Conservation (phyloP, 2,888 invertebrate genomes). For the Xestia c-nigrum region DNA sequence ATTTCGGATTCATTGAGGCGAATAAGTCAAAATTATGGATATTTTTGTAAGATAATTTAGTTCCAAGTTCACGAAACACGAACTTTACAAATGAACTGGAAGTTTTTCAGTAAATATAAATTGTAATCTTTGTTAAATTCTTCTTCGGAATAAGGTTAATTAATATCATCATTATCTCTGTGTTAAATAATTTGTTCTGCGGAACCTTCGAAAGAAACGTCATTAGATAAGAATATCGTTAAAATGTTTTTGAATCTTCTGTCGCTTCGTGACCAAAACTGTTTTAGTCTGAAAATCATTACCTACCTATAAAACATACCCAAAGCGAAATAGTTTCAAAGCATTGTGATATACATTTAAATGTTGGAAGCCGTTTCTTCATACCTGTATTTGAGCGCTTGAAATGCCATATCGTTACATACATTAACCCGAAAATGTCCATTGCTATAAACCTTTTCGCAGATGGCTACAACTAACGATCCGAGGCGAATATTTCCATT, state of each 20-base stretch:
- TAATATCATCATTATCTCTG: slow-evolving; percentile 40
- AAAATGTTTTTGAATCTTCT: slow-evolving; percentile 18
- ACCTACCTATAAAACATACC: neutral
- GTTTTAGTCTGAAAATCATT: slow-evolving; percentile 9
- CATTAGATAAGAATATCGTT: slow-evolving; percentile 23
- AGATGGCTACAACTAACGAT: slow-evolving; percentile 52
- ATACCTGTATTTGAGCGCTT: slow-evolving; percentile 12
- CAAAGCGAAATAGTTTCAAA: neutral
- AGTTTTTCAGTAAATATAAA: slow-evolving; percentile 33
- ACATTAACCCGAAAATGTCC: slow-evolving; percentile 46
- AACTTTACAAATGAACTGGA: slow-evolving; percentile 41
- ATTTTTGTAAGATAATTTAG: slow-evolving; percentile 46
- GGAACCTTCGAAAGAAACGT: slow-evolving; percentile 16
- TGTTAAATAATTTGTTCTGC: slow-evolving; percentile 37
- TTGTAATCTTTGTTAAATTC: slow-evolving; percentile 27
- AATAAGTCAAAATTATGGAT: slow-evolving; percentile 42
- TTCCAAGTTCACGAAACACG: slow-evolving; percentile 24
- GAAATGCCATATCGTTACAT: slow-evolving; percentile 42
- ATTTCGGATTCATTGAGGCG: slow-evolving; percentile 41
- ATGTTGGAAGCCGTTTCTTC: slow-evolving; percentile 10
- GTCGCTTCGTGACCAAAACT: slow-evolving; percentile 16
- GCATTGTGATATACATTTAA: slow-evolving; percentile 20
- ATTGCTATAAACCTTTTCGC: slow-evolving; percentile 46
- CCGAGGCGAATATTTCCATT: slow-evolving; percentile 52
- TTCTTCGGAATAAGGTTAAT: slow-evolving; percentile 28